Percentiles rank a stretch among this genome's conserved stretches.
phyloP scores from a whole-genome alignment of 2,113 vertebrate genomes.

The Balaeniceps rex region DNA sequence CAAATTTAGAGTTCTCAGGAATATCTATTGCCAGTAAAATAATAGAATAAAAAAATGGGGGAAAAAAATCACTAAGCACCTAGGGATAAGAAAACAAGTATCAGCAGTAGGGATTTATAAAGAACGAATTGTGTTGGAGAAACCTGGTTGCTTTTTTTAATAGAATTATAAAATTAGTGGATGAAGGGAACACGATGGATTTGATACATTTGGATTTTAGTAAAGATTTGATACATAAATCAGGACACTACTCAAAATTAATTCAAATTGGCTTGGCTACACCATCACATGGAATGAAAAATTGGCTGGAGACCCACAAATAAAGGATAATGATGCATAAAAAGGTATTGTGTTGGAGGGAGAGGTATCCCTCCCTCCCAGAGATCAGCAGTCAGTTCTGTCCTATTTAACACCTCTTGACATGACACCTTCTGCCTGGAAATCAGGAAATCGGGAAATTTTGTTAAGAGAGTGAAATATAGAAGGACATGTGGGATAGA shows the following conservation, averaged over 20 bases:
- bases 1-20: not conserved
- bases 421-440: not conserved
- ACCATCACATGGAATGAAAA: conserved; percentile 1
- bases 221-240: conserved; percentile 51
- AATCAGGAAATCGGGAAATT: not conserved
- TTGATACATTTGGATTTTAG: conserved; percentile 39
- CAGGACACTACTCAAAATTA: conserved; percentile 47
- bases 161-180: conserved; percentile 55
- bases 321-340: conserved; percentile 42
- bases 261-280: conserved; percentile 38
- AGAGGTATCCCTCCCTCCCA: not conserved
- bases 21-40: not conserved
- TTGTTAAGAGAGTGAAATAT: not conserved
- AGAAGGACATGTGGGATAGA: not conserved
- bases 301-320: conserved; percentile 24
- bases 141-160: not conserved
- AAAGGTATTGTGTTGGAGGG: not conserved
- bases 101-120: not conserved
- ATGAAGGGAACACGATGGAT: not conserved
- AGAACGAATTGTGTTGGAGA: not conserved
- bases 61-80: not conserved
- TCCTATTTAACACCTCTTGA: conserved; percentile 10
- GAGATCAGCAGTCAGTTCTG: not conserved
- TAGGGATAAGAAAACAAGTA: conserved; percentile 3
- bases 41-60: not conserved